Percentiles rank a stretch among this genome's conserved stretches.
Evolutionary conservation across 1,140 invertebrate species (phyloP).

Genomic region (Metaphire vulgaris): DNA sequence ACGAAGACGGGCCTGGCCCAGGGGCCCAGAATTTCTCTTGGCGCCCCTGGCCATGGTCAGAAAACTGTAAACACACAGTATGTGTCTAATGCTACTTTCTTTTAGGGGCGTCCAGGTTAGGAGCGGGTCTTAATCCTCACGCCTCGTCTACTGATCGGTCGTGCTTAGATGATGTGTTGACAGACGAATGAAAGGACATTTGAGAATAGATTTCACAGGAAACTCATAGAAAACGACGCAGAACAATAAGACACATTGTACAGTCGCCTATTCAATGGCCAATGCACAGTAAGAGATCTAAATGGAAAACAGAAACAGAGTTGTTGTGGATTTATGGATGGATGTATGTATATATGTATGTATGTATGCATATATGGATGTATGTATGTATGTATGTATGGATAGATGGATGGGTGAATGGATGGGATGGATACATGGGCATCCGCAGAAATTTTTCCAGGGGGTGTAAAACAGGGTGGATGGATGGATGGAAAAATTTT

Average conservation of each 20-base stretch:
- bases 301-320: background rate
- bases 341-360: constrained; percentile 3
- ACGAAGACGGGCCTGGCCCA: too few relatives aligned
- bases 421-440: too few relatives aligned
- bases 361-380: background rate
- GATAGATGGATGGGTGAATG: background rate
- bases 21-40: too few relatives aligned
- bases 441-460: too few relatives aligned
- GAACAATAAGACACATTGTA: background rate
- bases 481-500: too few relatives aligned
- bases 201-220: background rate
- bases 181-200: background rate
- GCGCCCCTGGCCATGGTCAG: too few relatives aligned
- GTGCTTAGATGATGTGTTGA: background rate
- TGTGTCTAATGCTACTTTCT: too few relatives aligned
- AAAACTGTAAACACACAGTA: too few relatives aligned
- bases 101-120: too few relatives aligned
- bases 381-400: constrained; percentile 1
- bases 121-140: too few relatives aligned
- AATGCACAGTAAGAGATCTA: background rate
- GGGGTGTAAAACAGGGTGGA: too few relatives aligned
- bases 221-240: background rate
- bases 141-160: too few relatives aligned
- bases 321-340: background rate
- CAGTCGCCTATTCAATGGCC: background rate